These are phyloP conservation scores for Willisornis vidua DNA, from an alignment of 2,113 vertebrate genomes.

Conservation along the genomic window DNA sequence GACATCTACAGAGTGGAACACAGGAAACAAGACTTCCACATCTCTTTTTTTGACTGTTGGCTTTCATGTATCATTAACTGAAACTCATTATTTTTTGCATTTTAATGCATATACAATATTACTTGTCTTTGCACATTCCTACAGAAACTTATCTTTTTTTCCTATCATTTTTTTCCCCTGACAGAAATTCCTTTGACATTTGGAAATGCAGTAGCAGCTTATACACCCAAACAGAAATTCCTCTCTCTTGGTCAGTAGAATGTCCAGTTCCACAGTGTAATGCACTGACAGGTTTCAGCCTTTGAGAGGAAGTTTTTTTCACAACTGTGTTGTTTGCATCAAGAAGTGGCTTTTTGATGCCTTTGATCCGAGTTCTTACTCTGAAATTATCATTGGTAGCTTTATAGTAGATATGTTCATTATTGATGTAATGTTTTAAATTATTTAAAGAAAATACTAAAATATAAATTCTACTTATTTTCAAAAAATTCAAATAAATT, in stretches of 20 bases:
- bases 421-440: not conserved
- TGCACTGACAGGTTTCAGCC: not conserved
- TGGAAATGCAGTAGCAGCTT: not conserved
- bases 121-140: not conserved
- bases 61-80: not conserved
- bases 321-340: not conserved
- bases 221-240: not conserved
- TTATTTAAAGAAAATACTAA: not conserved
- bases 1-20: constrained; percentile 55
- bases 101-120: not conserved
- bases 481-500: not conserved
- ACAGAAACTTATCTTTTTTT: not conserved
- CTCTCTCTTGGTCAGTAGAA: not conserved
- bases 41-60: not conserved
- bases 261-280: not conserved
- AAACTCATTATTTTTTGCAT: not conserved
- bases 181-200: not conserved
- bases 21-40: not conserved
- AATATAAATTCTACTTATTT: not conserved
- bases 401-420: not conserved
- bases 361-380: not conserved
- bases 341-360: not conserved
- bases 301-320: not conserved
- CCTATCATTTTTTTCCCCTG: not conserved
- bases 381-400: not conserved